phyloP scores from a whole-genome alignment of 2,113 vertebrate species.

The Lichenostomus cassidix region DNA sequence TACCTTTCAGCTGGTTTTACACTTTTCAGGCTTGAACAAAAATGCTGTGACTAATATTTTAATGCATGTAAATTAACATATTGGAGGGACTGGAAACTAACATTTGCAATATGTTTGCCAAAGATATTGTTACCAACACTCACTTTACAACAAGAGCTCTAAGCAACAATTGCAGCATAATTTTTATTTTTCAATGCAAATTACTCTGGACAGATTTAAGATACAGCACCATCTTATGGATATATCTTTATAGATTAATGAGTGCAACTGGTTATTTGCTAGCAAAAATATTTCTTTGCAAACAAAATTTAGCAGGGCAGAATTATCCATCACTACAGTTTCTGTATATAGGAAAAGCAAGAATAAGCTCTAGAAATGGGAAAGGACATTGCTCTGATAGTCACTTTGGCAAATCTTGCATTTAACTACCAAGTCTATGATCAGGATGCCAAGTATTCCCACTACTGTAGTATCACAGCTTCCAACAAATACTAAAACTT shows the following conservation, averaged over 20 bases:
- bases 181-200: conserved; percentile 35
- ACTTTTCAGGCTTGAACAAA: conserved; percentile 22
- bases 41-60: conserved; percentile 31
- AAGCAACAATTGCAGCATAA: background rate
- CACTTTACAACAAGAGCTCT: background rate
- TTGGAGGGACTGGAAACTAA: conserved; percentile 35
- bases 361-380: background rate
- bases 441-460: background rate
- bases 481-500: background rate
- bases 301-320: background rate
- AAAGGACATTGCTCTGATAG: background rate
- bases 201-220: conserved; percentile 69
- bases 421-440: background rate
- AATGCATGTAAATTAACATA: conserved; percentile 47
- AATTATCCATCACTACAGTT: background rate
- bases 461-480: background rate
- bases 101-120: conserved; percentile 20
- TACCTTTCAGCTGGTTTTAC: conserved; percentile 24
- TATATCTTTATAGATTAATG: conserved; percentile 62
- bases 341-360: background rate
- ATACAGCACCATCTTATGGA: conserved; percentile 82
- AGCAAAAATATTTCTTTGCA: background rate
- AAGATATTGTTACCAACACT: conserved; percentile 8
- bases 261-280: background rate
- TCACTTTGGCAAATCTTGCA: background rate